phyloP scores from a whole-genome alignment of 2,888 invertebrate species.

The Pogonocherus hispidulus region DNA sequence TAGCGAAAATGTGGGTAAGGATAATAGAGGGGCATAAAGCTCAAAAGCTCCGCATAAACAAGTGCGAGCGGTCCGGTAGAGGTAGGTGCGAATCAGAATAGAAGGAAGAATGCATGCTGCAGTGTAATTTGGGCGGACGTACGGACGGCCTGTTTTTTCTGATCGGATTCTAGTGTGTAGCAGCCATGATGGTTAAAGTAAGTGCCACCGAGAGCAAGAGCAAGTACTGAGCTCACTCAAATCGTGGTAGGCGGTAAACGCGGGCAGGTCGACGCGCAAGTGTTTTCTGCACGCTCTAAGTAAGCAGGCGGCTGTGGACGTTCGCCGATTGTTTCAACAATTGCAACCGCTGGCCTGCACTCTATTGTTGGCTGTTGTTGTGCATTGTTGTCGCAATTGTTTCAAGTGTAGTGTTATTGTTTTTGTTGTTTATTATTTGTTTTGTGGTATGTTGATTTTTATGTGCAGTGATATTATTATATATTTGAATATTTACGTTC shows the following conservation, averaged over 20 bases:
- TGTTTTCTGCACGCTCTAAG: constrained; percentile 65
- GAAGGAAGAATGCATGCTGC: constrained; percentile 58
- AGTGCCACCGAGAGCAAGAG: constrained; percentile 59
- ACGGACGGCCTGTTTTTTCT: constrained; percentile 56
- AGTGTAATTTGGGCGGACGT: constrained; percentile 59
- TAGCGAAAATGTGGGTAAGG: constrained; percentile 32
- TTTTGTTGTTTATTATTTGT: constrained; percentile 35
- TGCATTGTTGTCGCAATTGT: constrained; percentile 49
- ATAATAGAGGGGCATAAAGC: constrained; percentile 33
- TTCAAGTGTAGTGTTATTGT: constrained; percentile 36
- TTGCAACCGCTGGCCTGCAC: constrained; percentile 62
- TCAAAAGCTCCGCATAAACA: constrained; percentile 37
- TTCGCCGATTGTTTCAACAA: constrained; percentile 65
- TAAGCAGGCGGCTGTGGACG: constrained; percentile 58
- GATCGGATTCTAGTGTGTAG: constrained; percentile 56
- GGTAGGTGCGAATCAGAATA: constrained; percentile 53
- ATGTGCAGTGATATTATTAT: constrained; percentile 42
- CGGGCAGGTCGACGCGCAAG: constrained; percentile 67
- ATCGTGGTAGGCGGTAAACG: constrained; percentile 68
- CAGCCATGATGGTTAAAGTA: constrained; percentile 64
- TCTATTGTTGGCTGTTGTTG: constrained; percentile 52
- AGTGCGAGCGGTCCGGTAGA: constrained; percentile 38
- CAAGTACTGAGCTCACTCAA: constrained; percentile 60
- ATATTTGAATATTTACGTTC: constrained; percentile 20
- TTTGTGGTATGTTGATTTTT: constrained; percentile 40